Evolutionary conservation across 1,140 invertebrate species (phyloP).

Genomic region (Ectropis grisescens): DNA sequence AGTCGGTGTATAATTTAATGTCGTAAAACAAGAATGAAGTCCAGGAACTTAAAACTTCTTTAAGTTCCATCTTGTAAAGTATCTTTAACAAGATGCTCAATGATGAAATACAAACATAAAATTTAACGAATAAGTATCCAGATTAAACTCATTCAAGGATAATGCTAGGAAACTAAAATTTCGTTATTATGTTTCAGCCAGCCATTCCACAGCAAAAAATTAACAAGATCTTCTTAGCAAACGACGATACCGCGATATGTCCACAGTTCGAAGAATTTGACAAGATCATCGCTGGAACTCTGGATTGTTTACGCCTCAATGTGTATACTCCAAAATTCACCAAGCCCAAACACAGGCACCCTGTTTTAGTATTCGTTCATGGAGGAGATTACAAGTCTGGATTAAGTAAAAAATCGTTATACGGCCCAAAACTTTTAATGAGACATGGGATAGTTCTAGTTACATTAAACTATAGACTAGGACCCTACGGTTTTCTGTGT

Average conservation of each 20-base stretch:
- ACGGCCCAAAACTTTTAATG: constrained; percentile 74
- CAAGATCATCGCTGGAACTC: constrained; percentile 22
- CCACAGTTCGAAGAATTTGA: constrained; percentile 3
- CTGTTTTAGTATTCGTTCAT: constrained; percentile 78
- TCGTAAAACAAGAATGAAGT: no score
- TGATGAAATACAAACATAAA: no score
- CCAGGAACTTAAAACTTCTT: no score
- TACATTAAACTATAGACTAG: constrained; percentile 78
- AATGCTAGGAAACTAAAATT: no score
- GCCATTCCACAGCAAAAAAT: no score
- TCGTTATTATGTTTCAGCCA: no score
- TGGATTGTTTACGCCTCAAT: constrained; percentile 54
- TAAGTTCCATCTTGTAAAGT: no score
- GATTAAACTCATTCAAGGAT: no score
- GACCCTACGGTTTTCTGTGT: constrained; percentile 75
- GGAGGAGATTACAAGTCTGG: constrained; percentile 74
- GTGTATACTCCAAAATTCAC: constrained; percentile 36
- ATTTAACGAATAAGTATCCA: no score
- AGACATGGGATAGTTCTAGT: constrained; percentile 77
- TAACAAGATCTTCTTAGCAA: constrained; percentile 2
- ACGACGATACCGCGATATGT: not conserved
- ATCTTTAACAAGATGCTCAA: no score
- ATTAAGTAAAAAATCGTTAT: constrained; percentile 65
- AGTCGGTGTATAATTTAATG: no score
- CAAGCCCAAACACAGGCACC: constrained; percentile 26